These are phyloP conservation scores for Onychomys arenicola DNA, from an alignment of 2,797 vertebrate genomes.

Conservation along the genomic window DNA sequence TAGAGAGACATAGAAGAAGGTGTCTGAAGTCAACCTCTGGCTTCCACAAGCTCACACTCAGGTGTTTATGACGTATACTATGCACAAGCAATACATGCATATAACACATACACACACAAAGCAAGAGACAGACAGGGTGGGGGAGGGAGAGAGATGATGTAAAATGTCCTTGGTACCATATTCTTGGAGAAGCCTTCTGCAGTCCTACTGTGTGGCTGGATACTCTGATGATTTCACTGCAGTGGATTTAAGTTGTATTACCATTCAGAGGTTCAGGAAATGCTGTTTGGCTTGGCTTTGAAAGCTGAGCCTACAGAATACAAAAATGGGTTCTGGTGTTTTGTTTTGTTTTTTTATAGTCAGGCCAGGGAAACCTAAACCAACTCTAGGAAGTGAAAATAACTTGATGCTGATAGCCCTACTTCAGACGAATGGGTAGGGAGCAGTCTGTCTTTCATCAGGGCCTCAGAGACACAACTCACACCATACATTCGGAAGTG, in stretches of 20 bases:
- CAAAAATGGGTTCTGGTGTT: not conserved
- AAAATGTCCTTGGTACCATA: not conserved
- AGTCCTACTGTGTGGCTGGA: not conserved
- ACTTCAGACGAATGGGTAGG: too few relatives aligned
- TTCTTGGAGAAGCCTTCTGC: not conserved
- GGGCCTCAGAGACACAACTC: not conserved
- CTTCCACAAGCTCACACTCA: not conserved
- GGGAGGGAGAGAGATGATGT: fast-evolving
- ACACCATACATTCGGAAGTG: not conserved
- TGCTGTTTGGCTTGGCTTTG: not conserved
- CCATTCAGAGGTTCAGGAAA: not conserved
- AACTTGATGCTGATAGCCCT: not conserved
- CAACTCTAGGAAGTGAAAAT: fast-evolving
- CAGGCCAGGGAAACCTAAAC: not conserved
- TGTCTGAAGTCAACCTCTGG: not conserved
- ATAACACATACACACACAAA: not conserved
- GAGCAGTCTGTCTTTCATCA: not conserved
- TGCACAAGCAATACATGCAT: not conserved
- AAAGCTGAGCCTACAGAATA: not conserved
- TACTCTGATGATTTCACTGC: not conserved
- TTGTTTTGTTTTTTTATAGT: not conserved
- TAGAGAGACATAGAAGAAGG: not conserved
- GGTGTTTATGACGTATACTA: not conserved
- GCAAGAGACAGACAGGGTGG: not conserved
- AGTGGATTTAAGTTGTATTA: not conserved